Evolutionary conservation across 92 coral and sea anemone species (phyloP).

Genomic region (Palythoa grandiflora): DNA sequence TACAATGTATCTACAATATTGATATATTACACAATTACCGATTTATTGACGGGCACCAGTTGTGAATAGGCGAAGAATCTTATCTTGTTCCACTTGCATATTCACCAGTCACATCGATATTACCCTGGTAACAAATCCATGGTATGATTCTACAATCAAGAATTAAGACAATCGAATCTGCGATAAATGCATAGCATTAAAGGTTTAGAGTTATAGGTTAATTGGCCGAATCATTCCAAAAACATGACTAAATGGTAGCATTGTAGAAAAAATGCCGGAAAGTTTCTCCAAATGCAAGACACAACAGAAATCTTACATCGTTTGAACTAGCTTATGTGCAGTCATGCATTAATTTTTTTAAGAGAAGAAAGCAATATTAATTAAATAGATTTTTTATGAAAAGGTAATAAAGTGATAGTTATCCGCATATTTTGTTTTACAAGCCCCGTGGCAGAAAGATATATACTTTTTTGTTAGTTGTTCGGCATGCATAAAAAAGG

Average conservation of each 20-base stretch:
- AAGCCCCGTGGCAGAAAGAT: neutral
- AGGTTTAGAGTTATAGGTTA: neutral
- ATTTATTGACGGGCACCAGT: neutral
- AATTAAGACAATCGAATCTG: neutral
- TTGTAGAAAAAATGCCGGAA: neutral
- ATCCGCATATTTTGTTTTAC: neutral
- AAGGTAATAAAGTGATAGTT: neutral
- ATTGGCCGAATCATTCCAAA: neutral
- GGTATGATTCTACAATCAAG: neutral
- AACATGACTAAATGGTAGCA: neutral
- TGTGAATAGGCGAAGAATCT: too few species aligned
- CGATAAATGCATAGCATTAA: neutral
- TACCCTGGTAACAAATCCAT: constrained; percentile 24
- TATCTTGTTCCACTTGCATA: neutral
- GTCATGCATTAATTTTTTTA: constrained; percentile 8
- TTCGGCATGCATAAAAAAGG: neutral
- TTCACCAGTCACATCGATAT: neutral
- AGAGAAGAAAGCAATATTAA: neutral
- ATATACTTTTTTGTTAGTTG: neutral
- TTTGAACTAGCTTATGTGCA: neutral
- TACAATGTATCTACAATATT: neutral
- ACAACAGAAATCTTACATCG: too few species aligned
- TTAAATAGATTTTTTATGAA: constrained; percentile 10
- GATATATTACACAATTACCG: neutral
- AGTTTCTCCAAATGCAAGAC: neutral